Percentiles rank a stretch among this genome's conserved stretches.
Evolutionary conservation across 2,113 vertebrate genomes (phyloP).

Genomic region (Macheiramphus alcinus): DNA sequence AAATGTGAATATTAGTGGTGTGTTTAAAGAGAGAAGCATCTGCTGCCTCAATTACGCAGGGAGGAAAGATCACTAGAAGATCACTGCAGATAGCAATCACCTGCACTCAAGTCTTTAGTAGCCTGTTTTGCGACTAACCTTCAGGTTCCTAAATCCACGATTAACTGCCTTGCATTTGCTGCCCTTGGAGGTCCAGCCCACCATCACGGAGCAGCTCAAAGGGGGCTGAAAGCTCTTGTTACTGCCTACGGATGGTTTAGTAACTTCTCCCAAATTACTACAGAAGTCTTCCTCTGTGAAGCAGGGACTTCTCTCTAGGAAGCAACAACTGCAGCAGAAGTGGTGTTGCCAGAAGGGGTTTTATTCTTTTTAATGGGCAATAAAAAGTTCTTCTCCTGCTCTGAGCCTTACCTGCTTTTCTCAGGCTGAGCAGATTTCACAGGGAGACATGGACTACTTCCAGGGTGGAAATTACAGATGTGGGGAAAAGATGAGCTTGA

Average conservation of each 20-base stretch:
- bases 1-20: background rate
- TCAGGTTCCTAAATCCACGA: background rate
- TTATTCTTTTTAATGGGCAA: background rate
- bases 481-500: background rate
- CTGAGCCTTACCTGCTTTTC: background rate
- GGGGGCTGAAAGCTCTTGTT: background rate
- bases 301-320: background rate
- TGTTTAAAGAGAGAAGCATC: background rate
- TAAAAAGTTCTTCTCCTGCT: background rate
- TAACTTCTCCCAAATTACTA: background rate
- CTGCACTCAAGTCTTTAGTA: background rate
- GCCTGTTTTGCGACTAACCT: background rate
- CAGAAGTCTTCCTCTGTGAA: background rate
- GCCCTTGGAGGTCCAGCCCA: background rate
- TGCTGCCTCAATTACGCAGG: rapidly evolving
- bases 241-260: background rate
- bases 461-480: background rate
- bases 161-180: background rate
- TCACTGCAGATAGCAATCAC: background rate
- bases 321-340: background rate
- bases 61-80: background rate
- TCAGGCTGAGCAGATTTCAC: background rate
- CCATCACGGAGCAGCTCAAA: background rate
- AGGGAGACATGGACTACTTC: background rate
- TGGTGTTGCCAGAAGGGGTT: background rate